Conservation (phyloP, 2,888 invertebrate species). For the Mycogona germanica region DNA sequence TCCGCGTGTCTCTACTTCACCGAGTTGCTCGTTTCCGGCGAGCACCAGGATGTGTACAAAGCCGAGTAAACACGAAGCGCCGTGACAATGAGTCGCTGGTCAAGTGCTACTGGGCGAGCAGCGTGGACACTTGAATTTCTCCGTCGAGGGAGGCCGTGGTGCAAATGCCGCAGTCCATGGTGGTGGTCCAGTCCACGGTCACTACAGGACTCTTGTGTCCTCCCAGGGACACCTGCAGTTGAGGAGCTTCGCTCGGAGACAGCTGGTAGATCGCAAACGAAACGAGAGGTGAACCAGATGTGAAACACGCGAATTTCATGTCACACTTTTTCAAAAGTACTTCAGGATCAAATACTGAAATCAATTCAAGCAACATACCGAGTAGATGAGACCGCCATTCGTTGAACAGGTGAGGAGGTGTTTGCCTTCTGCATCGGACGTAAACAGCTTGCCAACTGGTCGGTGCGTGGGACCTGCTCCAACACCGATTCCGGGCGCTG, state of each 20-base stretch:
- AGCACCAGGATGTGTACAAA: no score
- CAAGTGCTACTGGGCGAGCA: conserved; percentile 33
- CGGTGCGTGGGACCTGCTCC: conserved; percentile 21
- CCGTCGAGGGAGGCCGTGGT: conserved; percentile 46
- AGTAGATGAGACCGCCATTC: conserved; percentile 36
- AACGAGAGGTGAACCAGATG: no score
- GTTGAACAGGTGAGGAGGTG: conserved; percentile 38
- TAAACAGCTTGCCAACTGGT: conserved; percentile 38
- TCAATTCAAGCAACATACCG: conserved; percentile 29
- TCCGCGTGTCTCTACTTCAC: no score
- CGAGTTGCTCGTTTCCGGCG: no score
- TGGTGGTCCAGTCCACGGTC: conserved; percentile 48
- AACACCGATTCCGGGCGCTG: conserved; percentile 21
- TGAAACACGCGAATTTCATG: conserved; percentile 18
- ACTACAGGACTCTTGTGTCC: conserved; percentile 42
- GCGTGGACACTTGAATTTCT: conserved; percentile 44
- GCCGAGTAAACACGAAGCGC: no score
- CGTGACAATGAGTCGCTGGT: no score
- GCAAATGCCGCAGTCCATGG: conserved; percentile 45
- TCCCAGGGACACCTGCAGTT: conserved; percentile 39
- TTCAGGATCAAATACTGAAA: background rate
- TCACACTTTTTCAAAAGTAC: background rate
- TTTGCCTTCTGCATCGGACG: conserved; percentile 37
- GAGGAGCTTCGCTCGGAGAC: background rate
- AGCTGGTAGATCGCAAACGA: no score